Conservation (phyloP, 2,888 invertebrate genomes). For the Acanthosepion lycidas region DNA sequence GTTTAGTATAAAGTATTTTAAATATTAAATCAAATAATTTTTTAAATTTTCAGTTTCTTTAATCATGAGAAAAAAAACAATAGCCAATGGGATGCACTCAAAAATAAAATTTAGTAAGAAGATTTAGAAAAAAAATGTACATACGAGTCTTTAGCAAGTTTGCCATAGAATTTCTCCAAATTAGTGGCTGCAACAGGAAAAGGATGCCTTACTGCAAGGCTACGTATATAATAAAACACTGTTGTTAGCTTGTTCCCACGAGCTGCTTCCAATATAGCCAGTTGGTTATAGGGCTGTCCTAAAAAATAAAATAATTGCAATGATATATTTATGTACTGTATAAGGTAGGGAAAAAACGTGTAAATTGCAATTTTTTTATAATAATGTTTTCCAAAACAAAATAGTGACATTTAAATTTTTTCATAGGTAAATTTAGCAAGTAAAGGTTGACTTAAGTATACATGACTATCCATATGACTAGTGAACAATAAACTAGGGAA, state of each 20-base stretch:
- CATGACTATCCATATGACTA: background rate
- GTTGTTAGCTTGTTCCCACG: conserved; percentile 86
- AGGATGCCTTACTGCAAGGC: conserved; percentile 87
- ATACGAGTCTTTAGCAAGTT: conserved; percentile 74
- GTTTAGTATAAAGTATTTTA: too few species aligned
- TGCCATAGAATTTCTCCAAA: conserved; percentile 82
- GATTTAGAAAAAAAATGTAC: conserved; percentile 48
- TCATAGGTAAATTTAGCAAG: too few species aligned
- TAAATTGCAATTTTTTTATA: background rate
- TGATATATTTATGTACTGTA: background rate
- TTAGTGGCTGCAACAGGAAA: conserved; percentile 89
- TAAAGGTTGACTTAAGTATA: too few species aligned
- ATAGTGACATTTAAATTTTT: background rate
- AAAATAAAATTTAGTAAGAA: background rate
- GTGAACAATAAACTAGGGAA: background rate
- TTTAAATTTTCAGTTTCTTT: too few species aligned
- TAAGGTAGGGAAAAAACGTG: background rate
- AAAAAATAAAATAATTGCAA: conserved; percentile 49
- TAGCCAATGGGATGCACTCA: too few species aligned
- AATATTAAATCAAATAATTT: too few species aligned
- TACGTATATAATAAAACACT: conserved; percentile 89
- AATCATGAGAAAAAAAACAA: too few species aligned
- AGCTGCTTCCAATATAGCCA: conserved; percentile 86
- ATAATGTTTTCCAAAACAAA: background rate
- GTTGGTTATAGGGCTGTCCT: conserved; percentile 92